These are phyloP conservation scores for Spongilla lacustris DNA, from an alignment of 37 sponge, comb jelly and placozoan genomes.

Conservation along the genomic window DNA sequence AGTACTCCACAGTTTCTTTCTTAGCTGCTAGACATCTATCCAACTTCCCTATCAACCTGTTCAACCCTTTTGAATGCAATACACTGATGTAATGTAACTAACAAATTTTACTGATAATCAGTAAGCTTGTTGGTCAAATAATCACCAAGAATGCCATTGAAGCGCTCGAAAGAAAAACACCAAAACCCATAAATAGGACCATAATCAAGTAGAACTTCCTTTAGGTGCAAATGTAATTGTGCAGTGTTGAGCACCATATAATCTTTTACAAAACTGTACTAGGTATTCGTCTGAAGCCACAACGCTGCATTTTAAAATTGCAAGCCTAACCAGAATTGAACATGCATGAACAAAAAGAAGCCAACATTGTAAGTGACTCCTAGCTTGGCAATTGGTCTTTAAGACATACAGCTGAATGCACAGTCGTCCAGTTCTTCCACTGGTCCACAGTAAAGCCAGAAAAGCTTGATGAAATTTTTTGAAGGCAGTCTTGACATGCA, in stretches of 20 bases:
- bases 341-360: neutral
- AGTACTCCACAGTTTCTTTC: too few species aligned
- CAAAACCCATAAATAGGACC: conserved; percentile 49
- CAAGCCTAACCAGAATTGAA: neutral
- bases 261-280: neutral
- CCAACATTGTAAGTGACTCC: conserved; percentile 5
- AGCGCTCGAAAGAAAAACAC: conserved; percentile 48
- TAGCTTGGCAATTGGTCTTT: neutral
- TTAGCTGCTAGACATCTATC: neutral
- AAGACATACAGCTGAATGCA: neutral
- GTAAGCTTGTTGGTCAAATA: conserved; percentile 8
- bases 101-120: too few species aligned
- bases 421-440: conserved; percentile 37
- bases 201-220: conserved; percentile 19
- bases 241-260: conserved; percentile 7
- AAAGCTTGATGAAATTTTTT: neutral
- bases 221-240: conserved; percentile 40
- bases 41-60: too few species aligned
- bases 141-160: conserved; percentile 40
- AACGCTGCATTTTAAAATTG: neutral
- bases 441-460: conserved; percentile 50
- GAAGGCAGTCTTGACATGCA: neutral
- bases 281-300: conserved; percentile 13
- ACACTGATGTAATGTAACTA: too few species aligned
- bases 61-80: too few species aligned